A percentile compares a stretch with the other conserved stretches of the same genome.
phyloP scores from a whole-genome alignment of 2,797 vertebrate genomes.

The Cynopterus sphinx region DNA sequence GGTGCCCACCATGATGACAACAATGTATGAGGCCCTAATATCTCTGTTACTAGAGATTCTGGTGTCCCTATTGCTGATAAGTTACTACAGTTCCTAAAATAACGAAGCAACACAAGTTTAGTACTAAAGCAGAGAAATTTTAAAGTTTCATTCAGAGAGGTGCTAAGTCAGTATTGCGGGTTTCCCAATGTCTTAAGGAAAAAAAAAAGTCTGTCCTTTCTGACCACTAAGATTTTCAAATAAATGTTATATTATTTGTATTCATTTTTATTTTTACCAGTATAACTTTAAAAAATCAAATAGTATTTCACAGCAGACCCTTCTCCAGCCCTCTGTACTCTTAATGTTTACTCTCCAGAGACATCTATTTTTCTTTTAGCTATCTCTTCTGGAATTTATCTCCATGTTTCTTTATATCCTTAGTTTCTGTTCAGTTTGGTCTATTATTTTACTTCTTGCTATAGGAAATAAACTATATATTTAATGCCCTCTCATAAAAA shows the following conservation, averaged over 20 bases:
- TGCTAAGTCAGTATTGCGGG: not conserved
- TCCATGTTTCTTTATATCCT: constrained; percentile 3
- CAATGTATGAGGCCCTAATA: not conserved
- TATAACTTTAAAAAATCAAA: not conserved
- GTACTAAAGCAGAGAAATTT: not conserved
- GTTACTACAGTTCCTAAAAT: not conserved
- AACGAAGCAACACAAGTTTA: not conserved
- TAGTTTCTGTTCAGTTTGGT: constrained; percentile 43
- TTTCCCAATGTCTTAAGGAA: not conserved
- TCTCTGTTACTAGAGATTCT: not conserved
- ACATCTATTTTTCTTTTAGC: not conserved
- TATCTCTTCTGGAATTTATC: constrained; percentile 3
- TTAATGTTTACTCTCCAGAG: not conserved
- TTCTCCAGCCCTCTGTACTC: not conserved
- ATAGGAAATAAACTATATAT: not conserved
- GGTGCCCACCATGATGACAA: not conserved
- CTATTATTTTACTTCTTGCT: constrained; percentile 41
- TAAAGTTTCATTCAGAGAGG: not conserved
- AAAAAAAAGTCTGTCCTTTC: not conserved
- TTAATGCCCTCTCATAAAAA: not conserved
- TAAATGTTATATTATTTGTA: not conserved
- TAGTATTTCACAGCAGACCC: not conserved
- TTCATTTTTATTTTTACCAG: constrained; percentile 34
- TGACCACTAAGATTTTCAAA: constrained; percentile 33
- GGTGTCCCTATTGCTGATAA: not conserved